Base-by-base conservation (phyloP, 2,113 vertebrate genomes). In the Phrynosoma platyrhinos region DNA sequence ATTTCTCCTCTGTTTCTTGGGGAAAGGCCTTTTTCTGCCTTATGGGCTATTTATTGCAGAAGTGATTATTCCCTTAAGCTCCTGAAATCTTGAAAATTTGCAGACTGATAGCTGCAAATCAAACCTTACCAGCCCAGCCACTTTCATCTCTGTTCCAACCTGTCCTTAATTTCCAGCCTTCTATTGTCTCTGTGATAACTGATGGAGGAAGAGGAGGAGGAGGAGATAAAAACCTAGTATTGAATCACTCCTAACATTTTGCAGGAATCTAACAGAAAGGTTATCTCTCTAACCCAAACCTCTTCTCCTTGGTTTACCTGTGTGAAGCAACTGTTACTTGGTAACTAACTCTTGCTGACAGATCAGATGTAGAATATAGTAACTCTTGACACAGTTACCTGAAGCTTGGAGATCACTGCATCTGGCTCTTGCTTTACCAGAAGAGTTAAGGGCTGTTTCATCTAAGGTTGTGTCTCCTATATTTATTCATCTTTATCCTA, bases 91-190 rank as follows among this genome's bases (percentile, higher is more conserved):
- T 86, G n/a, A 62, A 72, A 86, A 47, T 40, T 87, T 76, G 53
- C 0, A 77, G 68, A 72, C 83, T 91, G 20, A 16, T 16, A 86
- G 93, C 88, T 16, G 72, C 4, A 89, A 68, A 64, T 0, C 5
- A 69, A 93, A 30, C 53, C 77, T 84, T 86, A 1, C 79, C 84
- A 27, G 79, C 69, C 30, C 71, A 0, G 0, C 68, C 40, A 82
- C 1, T 5, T 74, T 87, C 23, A 83, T 92, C 92, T 95, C 95
- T 94, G 91, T 94, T 92, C 92, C 4, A 89, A 92, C 82, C 52
- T 90, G 91, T 86, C 92, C 92, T 89, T 87, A 85, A 93, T 94
- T 95, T 91, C 93, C 94, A 93, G 87, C 86, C 84, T 87, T 91
- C 92, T 64, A 86, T 93, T 94, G 91, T 94, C 90, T 87, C 91